Evolutionary conservation across 2,888 invertebrate genomes (phyloP), one percentile per base, ranked within the genome.

Genomic region (Unio delphinus): DNA sequence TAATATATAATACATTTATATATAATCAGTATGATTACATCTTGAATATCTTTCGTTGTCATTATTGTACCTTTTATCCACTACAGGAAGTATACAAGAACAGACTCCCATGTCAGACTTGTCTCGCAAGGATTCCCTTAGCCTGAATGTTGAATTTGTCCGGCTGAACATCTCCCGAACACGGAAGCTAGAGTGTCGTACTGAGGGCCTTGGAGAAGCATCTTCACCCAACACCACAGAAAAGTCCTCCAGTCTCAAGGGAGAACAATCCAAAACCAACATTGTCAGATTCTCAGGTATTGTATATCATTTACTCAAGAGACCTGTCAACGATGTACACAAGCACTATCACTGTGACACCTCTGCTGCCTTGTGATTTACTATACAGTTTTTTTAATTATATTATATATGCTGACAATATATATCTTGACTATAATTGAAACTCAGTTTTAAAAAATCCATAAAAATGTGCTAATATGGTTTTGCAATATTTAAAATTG

Each of bases 91-190:
- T 67, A 86, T 86, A 55, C 81, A 84, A 23, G 86, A 86, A 65
- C 73, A 79, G 56, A 74, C 75, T 18, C 67, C 79, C 4, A 72
- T 84, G 55, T 80, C 80, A 34, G 86, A 86, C 64, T 69, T 84
- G 54, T 69, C 81, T 1, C 92, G 98, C 65, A 98, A 98, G 89
- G 98, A 98, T 91, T 98, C 98, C 0, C 92, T 98, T 17, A 97
- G 96, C 85, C 95, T 98, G 71, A 97, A 98, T 90, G 98, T 98
- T 3, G 98, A 98, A 91, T 98, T 98, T 89, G 96, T 98, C 66
- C 97, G 98, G 90, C 95, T 98, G 86, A 97, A 98, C 89, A 92
- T 98, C 65, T 96, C 97, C 0, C 92, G 98, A 73, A 96, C 96
- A 64, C 92, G 97, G 75, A 97, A 97, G 90, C 91, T 96, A 34